Base-by-base conservation (phyloP, 2,888 invertebrate genomes). In the Slavum lentiscoides region DNA sequence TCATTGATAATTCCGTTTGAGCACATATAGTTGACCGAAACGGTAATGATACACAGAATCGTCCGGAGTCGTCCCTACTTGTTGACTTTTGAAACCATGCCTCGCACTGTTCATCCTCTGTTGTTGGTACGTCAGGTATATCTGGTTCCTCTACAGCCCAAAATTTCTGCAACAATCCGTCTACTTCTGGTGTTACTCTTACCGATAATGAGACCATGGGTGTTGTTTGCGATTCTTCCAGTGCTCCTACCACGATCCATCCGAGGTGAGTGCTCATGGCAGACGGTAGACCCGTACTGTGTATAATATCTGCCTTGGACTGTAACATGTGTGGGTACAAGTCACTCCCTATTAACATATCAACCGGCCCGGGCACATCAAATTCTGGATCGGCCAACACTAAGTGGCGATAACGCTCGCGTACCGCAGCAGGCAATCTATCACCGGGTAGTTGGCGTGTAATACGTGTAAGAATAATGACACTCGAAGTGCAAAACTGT, bases 281-380 rank as follows among this genome's bases (percentile, higher is more conserved):
- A 0, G 66, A 67, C 3, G 43, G 66, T 11, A 67, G 43, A n/a
- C n/a, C 9, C n/a, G n/a, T n/a, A n/a, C n/a, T n/a, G n/a, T n/a
- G n/a, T n/a, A n/a, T n/a, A n/a, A n/a, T n/a, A n/a, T 67, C 66
- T 1, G 5, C 66, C 19, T 67, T 43, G 2, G 39, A n/a, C 5
- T 19, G 43, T 21, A 70, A 23, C 19, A 70, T 2, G 8, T 23
- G 30, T 58, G 58, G 59, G 4, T 67, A 70, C 17, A 55, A 55
- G n/a, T 70, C 70, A 23, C 55, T 43, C 6, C 70, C 70, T 9
- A 70, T 15, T 11, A 70, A 23, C 58, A 70, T 58, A 19, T 73
- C 61, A 13, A 73, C 37, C 19, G 61, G n/a, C 2, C 73, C 19
- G 2, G 73, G 73, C 11, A 21, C 43, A 21, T 73, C 59, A n/a